Percentiles rank a stretch among this genome's conserved stretches.
phyloP scores from a whole-genome alignment of 2,113 vertebrate species.

The Hystrix cristata region DNA sequence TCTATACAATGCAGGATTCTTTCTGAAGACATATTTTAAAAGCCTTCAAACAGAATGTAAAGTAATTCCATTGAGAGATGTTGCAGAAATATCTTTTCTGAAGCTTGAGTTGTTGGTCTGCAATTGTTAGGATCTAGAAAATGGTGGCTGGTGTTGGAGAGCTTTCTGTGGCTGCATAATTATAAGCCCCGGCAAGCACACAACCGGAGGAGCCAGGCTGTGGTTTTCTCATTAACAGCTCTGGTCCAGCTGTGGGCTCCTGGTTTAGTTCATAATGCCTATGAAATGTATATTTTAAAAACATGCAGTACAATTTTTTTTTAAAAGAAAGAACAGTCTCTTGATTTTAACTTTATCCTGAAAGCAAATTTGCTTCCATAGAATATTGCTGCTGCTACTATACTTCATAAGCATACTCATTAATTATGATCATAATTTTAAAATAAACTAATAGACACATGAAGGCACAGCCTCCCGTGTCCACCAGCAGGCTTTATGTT shows the following conservation, averaged over 20 bases:
- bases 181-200: not conserved
- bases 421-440: conserved; percentile 72
- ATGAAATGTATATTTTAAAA: conserved; percentile 71
- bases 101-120: not conserved
- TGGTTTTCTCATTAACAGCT: conserved; percentile 81
- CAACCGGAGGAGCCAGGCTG: conserved; percentile 68
- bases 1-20: not conserved
- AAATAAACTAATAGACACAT: conserved; percentile 33
- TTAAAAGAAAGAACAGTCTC: conserved; percentile 41
- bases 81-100: not conserved
- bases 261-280: conserved; percentile 67
- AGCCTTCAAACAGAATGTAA: not conserved
- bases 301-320: not conserved
- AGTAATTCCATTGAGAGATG: not conserved
- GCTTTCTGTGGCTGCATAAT: conserved; percentile 52
- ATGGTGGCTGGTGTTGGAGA: not conserved
- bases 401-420: not conserved
- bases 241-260: conserved; percentile 48
- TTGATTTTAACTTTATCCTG: conserved; percentile 31
- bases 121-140: not conserved
- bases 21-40: not conserved
- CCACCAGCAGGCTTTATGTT: conserved; percentile 78
- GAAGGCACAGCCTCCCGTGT: not conserved
- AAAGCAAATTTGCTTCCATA: conserved; percentile 35
- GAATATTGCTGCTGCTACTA: not conserved